Evolutionary conservation across 2,113 vertebrate species (phyloP).

Genomic region (Tragulus kanchil): DNA sequence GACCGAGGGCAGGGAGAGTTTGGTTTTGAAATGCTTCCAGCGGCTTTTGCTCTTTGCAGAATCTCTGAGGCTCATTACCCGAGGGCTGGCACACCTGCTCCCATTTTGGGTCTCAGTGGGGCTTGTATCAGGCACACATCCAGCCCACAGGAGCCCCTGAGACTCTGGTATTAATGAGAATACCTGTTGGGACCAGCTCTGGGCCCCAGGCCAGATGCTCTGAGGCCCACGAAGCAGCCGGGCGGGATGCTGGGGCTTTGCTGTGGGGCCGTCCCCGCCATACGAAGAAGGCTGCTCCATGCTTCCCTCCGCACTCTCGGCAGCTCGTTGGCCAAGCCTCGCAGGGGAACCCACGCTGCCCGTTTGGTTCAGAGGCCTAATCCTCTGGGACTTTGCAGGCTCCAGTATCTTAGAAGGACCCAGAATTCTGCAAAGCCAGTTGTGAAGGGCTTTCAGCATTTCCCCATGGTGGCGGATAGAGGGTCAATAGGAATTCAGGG

Average conservation of each 20-base stretch:
- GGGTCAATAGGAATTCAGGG: not conserved
- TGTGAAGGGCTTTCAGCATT: not conserved
- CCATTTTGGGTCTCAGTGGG: not conserved
- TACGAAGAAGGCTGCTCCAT: fast-evolving
- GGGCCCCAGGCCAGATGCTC: not conserved
- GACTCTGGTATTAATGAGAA: not conserved
- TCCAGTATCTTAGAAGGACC: not conserved
- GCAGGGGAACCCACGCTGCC: not conserved
- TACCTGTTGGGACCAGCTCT: not conserved
- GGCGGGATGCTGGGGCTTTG: not conserved
- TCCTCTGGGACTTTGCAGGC: not conserved
- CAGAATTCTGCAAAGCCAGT: not conserved
- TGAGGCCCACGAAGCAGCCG: not conserved
- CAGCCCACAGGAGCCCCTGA: not conserved
- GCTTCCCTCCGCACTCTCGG: not conserved
- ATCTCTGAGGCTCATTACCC: not conserved
- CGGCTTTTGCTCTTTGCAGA: not conserved
- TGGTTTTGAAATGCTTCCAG: slow-evolving; percentile 24
- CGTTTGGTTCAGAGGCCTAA: not conserved
- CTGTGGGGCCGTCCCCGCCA: not conserved
- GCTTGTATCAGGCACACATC: not conserved
- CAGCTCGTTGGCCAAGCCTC: not conserved
- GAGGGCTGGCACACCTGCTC: not conserved
- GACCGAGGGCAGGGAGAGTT: not conserved
- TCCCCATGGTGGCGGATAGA: not conserved